A percentile compares a stretch with the other conserved stretches of the same genome.
Evolutionary conservation across 2,113 vertebrate species (phyloP).

Genomic region (Dromaius novaehollandiae): DNA sequence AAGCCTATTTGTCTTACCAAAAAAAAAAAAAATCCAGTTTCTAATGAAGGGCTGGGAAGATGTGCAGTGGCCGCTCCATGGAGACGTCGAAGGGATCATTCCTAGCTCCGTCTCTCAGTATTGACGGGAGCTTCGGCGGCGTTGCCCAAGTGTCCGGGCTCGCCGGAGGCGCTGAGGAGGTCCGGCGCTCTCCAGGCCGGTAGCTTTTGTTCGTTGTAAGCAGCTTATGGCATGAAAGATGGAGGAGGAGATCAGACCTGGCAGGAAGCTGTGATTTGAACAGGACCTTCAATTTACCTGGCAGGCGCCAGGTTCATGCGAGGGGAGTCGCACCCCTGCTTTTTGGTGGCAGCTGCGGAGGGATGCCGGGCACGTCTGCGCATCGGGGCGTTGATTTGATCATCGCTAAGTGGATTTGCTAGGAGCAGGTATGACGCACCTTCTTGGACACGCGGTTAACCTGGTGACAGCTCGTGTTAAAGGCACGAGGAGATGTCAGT

Average conservation of each 20-base stretch:
- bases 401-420: conserved; percentile 70
- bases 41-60: background rate
- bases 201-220: conserved; percentile 66
- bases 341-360: conserved; percentile 67
- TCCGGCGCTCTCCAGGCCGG: conserved; percentile 8
- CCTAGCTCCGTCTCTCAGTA: background rate
- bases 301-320: conserved; percentile 64
- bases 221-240: conserved; percentile 65
- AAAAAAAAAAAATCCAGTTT: background rate
- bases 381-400: conserved; percentile 71
- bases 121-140: background rate
- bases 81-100: background rate
- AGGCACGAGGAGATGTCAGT: background rate
- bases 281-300: conserved; percentile 70
- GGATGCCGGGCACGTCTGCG: conserved; percentile 54
- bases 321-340: conserved; percentile 18
- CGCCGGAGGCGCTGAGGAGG: background rate
- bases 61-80: background rate
- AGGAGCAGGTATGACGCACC: conserved; percentile 18
- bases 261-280: conserved; percentile 73
- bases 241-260: conserved; percentile 55
- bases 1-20: background rate
- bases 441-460: conserved; percentile 59
- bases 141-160: background rate
- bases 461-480: conserved; percentile 56